Conservation (phyloP, 2,888 invertebrate genomes). For the Fragum fragum region DNA sequence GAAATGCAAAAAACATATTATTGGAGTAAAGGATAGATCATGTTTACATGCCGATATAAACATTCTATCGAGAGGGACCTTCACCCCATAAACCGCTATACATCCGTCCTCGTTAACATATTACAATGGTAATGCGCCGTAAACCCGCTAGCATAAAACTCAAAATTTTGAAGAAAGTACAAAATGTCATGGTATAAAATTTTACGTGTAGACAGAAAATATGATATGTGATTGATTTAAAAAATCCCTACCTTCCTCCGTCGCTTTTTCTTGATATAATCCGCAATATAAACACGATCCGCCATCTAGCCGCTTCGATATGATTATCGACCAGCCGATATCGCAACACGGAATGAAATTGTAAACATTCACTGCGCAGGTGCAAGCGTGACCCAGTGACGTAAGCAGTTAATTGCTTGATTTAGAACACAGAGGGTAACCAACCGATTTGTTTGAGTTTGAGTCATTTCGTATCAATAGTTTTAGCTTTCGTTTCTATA, state of each 20-base stretch:
- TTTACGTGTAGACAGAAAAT: constrained; percentile 1
- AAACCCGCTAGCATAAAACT: neutral
- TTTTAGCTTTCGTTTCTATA: neutral
- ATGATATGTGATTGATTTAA: constrained; percentile 28
- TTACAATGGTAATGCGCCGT: constrained; percentile 20
- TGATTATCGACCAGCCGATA: constrained; percentile 63
- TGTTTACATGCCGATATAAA: constrained; percentile 22
- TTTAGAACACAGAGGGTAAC: constrained; percentile 28
- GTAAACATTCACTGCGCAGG: constrained; percentile 64
- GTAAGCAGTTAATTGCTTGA: constrained; percentile 16
- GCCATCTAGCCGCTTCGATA: constrained; percentile 62
- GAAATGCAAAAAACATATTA: too few relatives aligned
- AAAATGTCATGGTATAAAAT: constrained; percentile 40
- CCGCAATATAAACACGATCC: constrained; percentile 69
- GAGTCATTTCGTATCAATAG: neutral
- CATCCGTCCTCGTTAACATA: constrained; percentile 17
- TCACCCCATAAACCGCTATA: neutral
- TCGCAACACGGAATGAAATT: constrained; percentile 26
- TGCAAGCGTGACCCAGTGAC: constrained; percentile 32
- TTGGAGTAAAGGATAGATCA: neutral
- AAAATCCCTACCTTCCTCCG: constrained; percentile 63
- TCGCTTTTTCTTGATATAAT: constrained; percentile 73
- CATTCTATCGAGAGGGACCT: constrained; percentile 17
- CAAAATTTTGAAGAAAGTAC: constrained; percentile 26
- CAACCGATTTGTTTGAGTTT: neutral